Evolutionary conservation across 2,888 invertebrate genomes (phyloP), one percentile per base, ranked within the genome.

Genomic region (Loripinus fragilis): DNA sequence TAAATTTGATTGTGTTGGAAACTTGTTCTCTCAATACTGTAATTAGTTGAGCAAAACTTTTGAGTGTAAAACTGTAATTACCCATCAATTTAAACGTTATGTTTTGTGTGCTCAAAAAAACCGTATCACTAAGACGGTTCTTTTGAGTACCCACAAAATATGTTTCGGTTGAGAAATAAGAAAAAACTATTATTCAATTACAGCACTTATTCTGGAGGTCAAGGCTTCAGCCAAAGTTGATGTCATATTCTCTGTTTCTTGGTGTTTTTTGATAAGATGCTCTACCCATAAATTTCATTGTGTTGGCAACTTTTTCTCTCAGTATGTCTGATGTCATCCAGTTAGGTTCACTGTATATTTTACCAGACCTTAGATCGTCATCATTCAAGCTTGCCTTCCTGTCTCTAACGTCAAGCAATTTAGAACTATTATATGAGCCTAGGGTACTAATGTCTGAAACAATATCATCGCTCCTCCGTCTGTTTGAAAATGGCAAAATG

Each of bases 231-330:
- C 33, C 60, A 60, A 60, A 60, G 33, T 33, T 60, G 3, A 84
- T 55, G 12, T 76, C 84, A 52, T 75, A 84, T 48, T 81, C 84
- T 38, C 60, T 42, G 5, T 35, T 68, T 38, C 74, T 79, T 25
- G 48, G 64, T n/a, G 78, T 41, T 15, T 69, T 73, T 15, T 74
- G 81, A 17, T 64, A 74, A 1, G 69, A 50, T 35, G 80, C 64
- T 68, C 75, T 76, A 5, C 84, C 84, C 81, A 84, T 84, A 28
- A 84, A 84, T 67, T 81, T 84, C 71, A 84, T 45, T 0, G 84
- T 75, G 28, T 76, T 74, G 7, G 81, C 81, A 8, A 84, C 76
- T 60, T 81, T 80, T n/a, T 78, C 74, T 70, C 74, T 65, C 17
- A 81, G 76, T 28, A 81, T 78, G n/a, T 78, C 76, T 1, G 76